A percentile compares a stretch with the other conserved stretches of the same genome.
These are phyloP conservation scores for Gracilinanus agilis DNA, from an alignment of 2,113 vertebrate genomes.

Conservation along the genomic window DNA sequence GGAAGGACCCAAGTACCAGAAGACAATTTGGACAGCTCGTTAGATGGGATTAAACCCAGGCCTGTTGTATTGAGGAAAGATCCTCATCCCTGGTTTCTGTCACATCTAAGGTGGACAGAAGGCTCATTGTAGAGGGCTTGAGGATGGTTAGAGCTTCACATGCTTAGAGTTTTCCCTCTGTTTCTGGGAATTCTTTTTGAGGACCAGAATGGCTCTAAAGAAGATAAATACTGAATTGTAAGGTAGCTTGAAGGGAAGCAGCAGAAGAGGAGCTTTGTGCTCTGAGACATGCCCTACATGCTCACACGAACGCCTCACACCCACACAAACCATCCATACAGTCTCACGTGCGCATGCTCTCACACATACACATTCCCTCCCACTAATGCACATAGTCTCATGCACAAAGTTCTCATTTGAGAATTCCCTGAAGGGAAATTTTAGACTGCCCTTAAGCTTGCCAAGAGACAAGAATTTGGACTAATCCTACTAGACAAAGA, in stretches of 20 bases:
- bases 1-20: background rate
- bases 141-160: background rate
- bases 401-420: background rate
- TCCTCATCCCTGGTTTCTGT: background rate
- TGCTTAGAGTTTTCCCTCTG: background rate
- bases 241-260: background rate
- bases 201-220: background rate
- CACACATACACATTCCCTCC: background rate
- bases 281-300: too few species aligned
- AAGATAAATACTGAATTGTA: background rate
- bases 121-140: background rate
- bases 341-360: background rate
- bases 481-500: background rate
- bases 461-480: background rate
- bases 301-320: background rate
- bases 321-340: too few species aligned
- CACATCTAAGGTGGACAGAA: background rate
- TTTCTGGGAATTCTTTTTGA: background rate
- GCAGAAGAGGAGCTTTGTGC: background rate
- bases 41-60: background rate
- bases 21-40: fast-evolving
- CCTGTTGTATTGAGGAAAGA: background rate
- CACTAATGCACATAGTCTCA: background rate
- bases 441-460: background rate
- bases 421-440: background rate